Base-by-base conservation (phyloP, 2,888 invertebrate genomes). In the Liodrosophila aerea region DNA sequence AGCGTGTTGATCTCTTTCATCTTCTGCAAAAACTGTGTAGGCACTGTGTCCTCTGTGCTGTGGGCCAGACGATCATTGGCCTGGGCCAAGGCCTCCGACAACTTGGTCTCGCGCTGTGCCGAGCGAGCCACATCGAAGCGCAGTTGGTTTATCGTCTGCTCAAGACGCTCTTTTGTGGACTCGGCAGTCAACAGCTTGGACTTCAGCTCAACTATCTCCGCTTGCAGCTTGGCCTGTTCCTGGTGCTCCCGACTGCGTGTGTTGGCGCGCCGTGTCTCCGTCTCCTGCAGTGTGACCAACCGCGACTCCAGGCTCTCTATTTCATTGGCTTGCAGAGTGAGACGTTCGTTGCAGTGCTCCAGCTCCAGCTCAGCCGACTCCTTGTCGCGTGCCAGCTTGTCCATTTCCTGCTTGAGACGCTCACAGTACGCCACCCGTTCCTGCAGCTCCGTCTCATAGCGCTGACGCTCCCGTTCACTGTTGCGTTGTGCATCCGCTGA, bases 1-100 rank as follows among this genome's bases (percentile, higher is more conserved):
- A 91, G 86, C 27, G 81, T 85, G 64, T 91, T 92, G 60, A 92
- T 90, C 73, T 92, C 92, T 87, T 92, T 89, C 86, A 90, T 88
- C 69, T 90, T 90, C 46, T 88, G 87, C 67, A 90, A 63, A 52
- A 90, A 90, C 61, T 90, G 88, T 43, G 88, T 87, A 1, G 90
- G 90, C 16, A 90, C 87, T 1, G 83, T 77, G 16, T 86, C 81
- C 15, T 88, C 87, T 0, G 82, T 81, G 45, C 78, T 83, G 22
- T 74, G 75, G 1, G 66, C 73, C 12, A 82, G 36, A 1, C 81
- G 82, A 46, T 82, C 72, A 36, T 85, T 86, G 46, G 88, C 87
- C 57, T 88, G 87, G 0, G 85, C 82, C 33, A 90, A 56, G 0
- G 89, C 87, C 27, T 89, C 89, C 0, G 89, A 86, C 36, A 90